Evolutionary conservation across 2,888 invertebrate genomes (phyloP).

Genomic region (Baronia brevicornis): DNA sequence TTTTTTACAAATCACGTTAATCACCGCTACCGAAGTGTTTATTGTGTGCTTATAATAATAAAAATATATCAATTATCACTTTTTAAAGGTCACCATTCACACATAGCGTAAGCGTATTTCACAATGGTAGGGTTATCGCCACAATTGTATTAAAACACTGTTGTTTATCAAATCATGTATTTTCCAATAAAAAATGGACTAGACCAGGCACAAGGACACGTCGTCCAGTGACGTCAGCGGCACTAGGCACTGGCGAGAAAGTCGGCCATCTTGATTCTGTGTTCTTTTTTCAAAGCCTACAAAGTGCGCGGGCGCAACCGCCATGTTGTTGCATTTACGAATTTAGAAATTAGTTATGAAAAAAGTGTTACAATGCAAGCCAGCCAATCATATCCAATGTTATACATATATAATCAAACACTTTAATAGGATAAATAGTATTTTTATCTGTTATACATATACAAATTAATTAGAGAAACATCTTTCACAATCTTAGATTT

Average conservation of each 20-base stretch:
- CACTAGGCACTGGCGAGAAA: conserved; percentile 70
- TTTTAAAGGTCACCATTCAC: conserved; percentile 9
- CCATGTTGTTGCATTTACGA: conserved; percentile 20
- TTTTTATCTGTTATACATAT: too few species aligned
- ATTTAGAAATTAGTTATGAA: conserved; percentile 10
- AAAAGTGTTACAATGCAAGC: too few species aligned
- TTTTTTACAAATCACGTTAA: conserved; percentile 3
- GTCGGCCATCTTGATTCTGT: conserved; percentile 69
- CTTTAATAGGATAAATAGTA: too few species aligned
- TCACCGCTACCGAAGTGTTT: not conserved
- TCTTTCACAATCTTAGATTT: too few species aligned
- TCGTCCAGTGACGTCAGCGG: conserved; percentile 69
- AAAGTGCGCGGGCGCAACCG: conserved; percentile 54
- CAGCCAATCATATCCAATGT: too few species aligned
- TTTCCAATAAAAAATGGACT: conserved; percentile 36
- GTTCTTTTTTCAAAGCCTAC: conserved; percentile 70
- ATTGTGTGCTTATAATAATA: not conserved
- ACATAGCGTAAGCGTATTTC: conserved; percentile 10
- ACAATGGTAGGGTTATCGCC: conserved; percentile 20
- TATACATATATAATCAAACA: too few species aligned
- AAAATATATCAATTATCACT: conserved; percentile 6
- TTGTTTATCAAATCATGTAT: conserved; percentile 21
- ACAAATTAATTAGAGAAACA: too few species aligned
- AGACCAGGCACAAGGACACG: conserved; percentile 62
- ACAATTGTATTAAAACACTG: conserved; percentile 17